Conservation (phyloP, 1,140 invertebrate genomes). For the Vollenhovia emeryi region DNA sequence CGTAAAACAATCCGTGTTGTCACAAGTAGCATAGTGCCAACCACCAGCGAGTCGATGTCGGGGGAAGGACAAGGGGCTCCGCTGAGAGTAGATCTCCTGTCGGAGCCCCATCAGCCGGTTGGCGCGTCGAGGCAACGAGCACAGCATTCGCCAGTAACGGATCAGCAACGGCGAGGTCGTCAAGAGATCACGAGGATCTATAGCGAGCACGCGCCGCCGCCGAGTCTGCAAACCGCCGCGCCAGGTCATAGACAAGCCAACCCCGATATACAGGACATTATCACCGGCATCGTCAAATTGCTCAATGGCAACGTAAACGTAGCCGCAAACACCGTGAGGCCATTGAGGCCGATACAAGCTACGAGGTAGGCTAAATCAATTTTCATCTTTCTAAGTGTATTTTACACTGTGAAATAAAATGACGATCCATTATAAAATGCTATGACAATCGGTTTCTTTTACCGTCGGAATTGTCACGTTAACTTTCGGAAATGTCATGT, state of each 20-base stretch:
- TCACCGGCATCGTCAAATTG: conserved; percentile 95
- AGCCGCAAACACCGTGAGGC: conserved; percentile 88
- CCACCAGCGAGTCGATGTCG: conserved; percentile 82
- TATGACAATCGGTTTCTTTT: not conserved
- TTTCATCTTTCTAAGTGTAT: not conserved
- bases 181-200: conserved; percentile 81
- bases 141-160: conserved; percentile 65
- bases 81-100: conserved; percentile 87
- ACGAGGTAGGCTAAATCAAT: conserved; percentile 75
- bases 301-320: conserved; percentile 95
- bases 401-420: not conserved
- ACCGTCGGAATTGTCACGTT: not conserved
- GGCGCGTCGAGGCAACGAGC: conserved; percentile 74
- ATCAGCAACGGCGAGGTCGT: conserved; percentile 77
- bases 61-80: conserved; percentile 91
- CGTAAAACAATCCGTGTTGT: not conserved
- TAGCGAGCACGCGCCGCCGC: conserved; percentile 78
- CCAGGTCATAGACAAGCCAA: conserved; percentile 86
- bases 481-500: not conserved
- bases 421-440: no score
- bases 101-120: conserved; percentile 87
- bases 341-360: conserved; percentile 84
- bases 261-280: conserved; percentile 95
- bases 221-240: conserved; percentile 75
- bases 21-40: conserved; percentile 75